A percentile compares a stretch with the other conserved stretches of the same genome.
phyloP scores from a whole-genome alignment of 2,113 vertebrate genomes.

The Cervus canadensis region DNA sequence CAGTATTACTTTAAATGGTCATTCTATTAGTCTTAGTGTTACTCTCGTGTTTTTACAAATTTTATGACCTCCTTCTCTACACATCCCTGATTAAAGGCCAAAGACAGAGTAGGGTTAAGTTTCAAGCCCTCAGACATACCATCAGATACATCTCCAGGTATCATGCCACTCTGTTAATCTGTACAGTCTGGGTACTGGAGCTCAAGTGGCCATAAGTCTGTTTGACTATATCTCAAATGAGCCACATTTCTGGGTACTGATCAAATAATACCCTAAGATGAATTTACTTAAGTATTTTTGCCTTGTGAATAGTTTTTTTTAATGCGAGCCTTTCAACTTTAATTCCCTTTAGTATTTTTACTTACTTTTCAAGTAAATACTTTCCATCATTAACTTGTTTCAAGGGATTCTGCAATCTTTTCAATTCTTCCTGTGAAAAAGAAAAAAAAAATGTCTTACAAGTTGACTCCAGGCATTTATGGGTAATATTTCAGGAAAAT shows the following conservation, averaged over 20 bases:
- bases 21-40: neutral
- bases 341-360: neutral
- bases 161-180: neutral
- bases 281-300: neutral
- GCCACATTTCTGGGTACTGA: neutral
- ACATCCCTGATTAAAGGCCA: neutral
- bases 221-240: neutral
- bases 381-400: constrained; percentile 84
- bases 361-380: constrained; percentile 90
- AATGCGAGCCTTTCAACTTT: neutral
- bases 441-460: constrained; percentile 26
- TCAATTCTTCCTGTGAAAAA: constrained; percentile 88
- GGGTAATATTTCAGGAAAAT: neutral
- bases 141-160: neutral
- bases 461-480: neutral
- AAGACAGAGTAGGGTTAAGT: neutral
- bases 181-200: neutral
- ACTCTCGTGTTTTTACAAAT: neutral
- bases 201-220: neutral
- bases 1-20: neutral
- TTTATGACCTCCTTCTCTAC: neutral
- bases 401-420: constrained; percentile 86
- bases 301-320: neutral
- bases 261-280: neutral
- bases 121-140: neutral